Base-by-base conservation (phyloP, 2,888 invertebrate species). In the Aphidoletes aphidimyza region DNA sequence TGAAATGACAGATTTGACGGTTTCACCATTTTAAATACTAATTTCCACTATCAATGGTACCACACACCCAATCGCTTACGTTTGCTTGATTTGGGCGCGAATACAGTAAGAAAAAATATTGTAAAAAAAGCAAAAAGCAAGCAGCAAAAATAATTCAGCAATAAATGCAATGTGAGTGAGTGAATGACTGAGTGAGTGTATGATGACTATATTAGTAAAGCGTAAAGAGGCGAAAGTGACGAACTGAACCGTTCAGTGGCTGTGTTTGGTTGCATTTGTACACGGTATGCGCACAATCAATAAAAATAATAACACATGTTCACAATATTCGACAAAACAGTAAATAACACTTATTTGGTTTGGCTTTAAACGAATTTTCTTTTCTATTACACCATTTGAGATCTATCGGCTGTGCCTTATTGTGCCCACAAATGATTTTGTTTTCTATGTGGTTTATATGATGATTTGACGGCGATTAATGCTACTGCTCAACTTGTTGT, bases 281-380 rank as follows among this genome's bases (percentile, higher is more conserved):
- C 37, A 36, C 3, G n/a, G 36, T 81, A 81, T 22, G 81, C 81
- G 37, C 37, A 22, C 81, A 81, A 81, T 81, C 81, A 81, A 81
- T 81, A 81, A 81, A 81, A 81, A 81, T 81, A 81, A 81, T 81
- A 81, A 81, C 81, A 81, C 81, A 81, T 81, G 81, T 81, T 81
- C 81, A 81, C 81, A 81, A 81, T 81, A 81, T 81, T 81, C 22
- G 9, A 11, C 0, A 69, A 26, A 69, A 69, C 26, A 26, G 69
- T 69, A 69, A 69, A 69, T 69, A 69, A 69, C 69, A 69, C 37
- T 81, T 81, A 37, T 81, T 81, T 81, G 81, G 81, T 81, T 81
- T 81, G 37, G 81, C 81, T 37, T 36, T 37, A 81, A 81, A 81
- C 81, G 81, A 37, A 81, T 81, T 81, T 37, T 81, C 37, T 81